Evolutionary conservation across 2,797 vertebrate species (phyloP).

Genomic region (Peromyscus attwateri): DNA sequence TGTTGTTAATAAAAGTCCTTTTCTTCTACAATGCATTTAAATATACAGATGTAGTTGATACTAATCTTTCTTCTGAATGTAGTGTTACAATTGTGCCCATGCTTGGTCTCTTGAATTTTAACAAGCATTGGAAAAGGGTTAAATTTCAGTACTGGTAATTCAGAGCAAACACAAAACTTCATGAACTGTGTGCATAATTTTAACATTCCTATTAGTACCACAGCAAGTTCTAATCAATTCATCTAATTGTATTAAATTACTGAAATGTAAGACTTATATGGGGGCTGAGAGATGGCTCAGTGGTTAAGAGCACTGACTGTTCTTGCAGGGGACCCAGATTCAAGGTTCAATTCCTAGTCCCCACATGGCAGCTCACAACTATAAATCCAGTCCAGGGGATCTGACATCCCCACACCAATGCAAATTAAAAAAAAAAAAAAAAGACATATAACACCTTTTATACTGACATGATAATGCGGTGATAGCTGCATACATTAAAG

Average conservation of each 20-base stretch:
- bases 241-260: conserved; percentile 52
- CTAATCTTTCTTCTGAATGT: not conserved
- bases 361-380: not conserved
- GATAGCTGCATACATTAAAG: not conserved
- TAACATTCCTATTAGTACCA: conserved; percentile 37
- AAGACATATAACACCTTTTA: not conserved
- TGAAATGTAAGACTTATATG: not conserved
- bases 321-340: not conserved
- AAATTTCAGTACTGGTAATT: not conserved
- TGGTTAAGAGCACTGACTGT: not conserved
- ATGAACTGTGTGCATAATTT: not conserved
- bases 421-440: too few relatives aligned
- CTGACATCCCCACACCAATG: too few relatives aligned
- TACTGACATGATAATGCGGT: not conserved
- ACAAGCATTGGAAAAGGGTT: conserved; percentile 29
- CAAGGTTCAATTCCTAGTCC: not conserved
- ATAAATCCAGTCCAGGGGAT: not conserved
- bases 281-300: not conserved
- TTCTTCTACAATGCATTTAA: conserved; percentile 38
- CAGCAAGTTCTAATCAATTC: conserved; percentile 36
- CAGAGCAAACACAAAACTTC: conserved; percentile 9
- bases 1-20: not conserved
- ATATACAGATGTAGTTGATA: not conserved
- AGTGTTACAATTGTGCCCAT: not conserved
- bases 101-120: conserved; percentile 1